Evolutionary conservation across 2,797 vertebrate species (phyloP), one percentile per base, ranked within the genome.

Genomic region (Loris lydekkerianus): DNA sequence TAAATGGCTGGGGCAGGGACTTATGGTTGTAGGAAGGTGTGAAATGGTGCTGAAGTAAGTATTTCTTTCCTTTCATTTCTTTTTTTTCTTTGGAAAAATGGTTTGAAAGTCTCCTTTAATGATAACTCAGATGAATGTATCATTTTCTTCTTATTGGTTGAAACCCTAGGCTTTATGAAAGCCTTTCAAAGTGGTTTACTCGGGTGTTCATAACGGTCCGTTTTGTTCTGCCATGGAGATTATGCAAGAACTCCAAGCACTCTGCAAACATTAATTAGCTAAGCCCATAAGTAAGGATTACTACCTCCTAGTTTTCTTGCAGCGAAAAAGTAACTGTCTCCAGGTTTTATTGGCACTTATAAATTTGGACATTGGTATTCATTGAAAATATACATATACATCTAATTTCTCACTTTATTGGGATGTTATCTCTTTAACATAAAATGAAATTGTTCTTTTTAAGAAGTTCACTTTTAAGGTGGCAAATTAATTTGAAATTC

Each of bases 381-480:
- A 72, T 89, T 97, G 91, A 92, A 97, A 97, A 96, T 94, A 93
- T 86, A 84, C 86, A 84, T 73, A 67, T 87, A 31, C 75, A 69
- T 91, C 69, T 81, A 77, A 89, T 95, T 86, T 96, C 82, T 86
- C 84, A 90, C 90, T 90, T 97, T 95, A 94, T 76, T 94, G 81
- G 34, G 63, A 96, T 97, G 75, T 69, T 96, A 93, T 96, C 85
- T 89, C 75, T 96, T 95, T 96, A 94, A 86, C 77, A 81, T 96
- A 97, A 96, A 97, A 95, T 86, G 86, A 88, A 97, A 97, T 93
- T 96, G 94, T 96, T 96, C 82, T 94, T 96, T 98, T 94, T 65
- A 93, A 95, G 84, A 56, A 95, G 63, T 92, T 97, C 80, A 82
- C 49, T 91, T 97, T 92, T 94, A 84, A 93, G 75, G 65, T 97